Evolutionary conservation across 2,888 invertebrate genomes (phyloP).

Genomic region (Tipula confusa): DNA sequence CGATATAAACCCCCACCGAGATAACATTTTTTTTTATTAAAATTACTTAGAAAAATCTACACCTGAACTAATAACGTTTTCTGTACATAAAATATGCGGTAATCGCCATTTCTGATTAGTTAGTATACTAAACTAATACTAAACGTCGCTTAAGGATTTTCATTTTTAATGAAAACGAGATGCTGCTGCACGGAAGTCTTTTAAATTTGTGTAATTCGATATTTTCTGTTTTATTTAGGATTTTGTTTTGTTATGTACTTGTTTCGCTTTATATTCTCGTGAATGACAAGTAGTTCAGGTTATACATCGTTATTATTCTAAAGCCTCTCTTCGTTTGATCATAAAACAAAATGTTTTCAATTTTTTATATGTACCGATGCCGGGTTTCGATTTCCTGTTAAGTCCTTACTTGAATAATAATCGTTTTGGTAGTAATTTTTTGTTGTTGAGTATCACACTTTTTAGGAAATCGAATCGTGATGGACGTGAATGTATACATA

Average conservation of each 20-base stretch:
- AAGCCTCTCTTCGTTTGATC: not conserved
- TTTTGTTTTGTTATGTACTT: not conserved
- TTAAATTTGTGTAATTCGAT: not conserved
- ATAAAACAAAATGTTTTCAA: not conserved
- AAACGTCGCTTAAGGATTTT: not conserved
- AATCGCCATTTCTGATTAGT: no score
- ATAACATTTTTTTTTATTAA: not conserved
- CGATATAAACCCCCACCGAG: not conserved
- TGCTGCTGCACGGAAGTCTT: not conserved
- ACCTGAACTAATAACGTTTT: not conserved
- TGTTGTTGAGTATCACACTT: no score
- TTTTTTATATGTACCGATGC: no score
- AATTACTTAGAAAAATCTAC: not conserved
- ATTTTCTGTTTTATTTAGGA: not conserved
- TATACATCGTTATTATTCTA: not conserved
- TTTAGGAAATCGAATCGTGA: not conserved
- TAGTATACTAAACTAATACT: no score
- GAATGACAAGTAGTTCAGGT: not conserved
- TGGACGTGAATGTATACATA: not conserved
- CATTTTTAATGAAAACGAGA: not conserved
- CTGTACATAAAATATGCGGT: no score
- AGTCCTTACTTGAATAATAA: not conserved
- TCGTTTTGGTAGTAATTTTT: not conserved
- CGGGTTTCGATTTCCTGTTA: no score
- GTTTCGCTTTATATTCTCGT: not conserved